Evolutionary conservation across 2,797 vertebrate genomes (phyloP).

Genomic region (Octomys mimax): DNA sequence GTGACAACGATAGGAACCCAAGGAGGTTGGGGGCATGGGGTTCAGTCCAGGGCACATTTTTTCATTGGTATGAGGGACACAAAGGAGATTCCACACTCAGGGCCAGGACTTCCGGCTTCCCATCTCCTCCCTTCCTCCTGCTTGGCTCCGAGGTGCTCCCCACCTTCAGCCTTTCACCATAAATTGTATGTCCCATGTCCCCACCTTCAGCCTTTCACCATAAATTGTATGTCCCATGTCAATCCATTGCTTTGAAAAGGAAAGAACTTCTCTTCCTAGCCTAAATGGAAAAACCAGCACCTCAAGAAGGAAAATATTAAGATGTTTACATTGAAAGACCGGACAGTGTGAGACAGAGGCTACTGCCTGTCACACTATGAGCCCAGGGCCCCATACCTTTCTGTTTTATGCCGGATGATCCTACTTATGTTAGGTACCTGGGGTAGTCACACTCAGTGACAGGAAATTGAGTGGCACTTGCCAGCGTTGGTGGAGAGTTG

Average conservation of each 20-base stretch:
- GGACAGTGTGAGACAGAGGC: not conserved
- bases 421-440: not conserved
- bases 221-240: conserved; percentile 18
- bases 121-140: not conserved
- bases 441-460: not conserved
- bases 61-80: not conserved
- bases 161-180: not conserved
- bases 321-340: not conserved
- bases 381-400: not conserved
- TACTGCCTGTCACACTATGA: not conserved
- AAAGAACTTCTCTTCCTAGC: conserved; percentile 17
- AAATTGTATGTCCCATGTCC: conserved; percentile 16
- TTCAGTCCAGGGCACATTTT: not conserved
- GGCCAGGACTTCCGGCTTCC: not conserved
- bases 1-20: not conserved
- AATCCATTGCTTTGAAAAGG: conserved; percentile 25
- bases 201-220: not conserved
- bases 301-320: not conserved
- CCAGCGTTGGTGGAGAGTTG: not conserved
- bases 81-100: not conserved
- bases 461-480: not conserved
- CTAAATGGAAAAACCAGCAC: conserved; percentile 6
- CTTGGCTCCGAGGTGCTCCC: not conserved
- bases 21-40: not conserved
- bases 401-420: not conserved